Evolutionary conservation across 2,797 vertebrate genomes (phyloP).

Genomic region (Geotrypetes seraphini): DNA sequence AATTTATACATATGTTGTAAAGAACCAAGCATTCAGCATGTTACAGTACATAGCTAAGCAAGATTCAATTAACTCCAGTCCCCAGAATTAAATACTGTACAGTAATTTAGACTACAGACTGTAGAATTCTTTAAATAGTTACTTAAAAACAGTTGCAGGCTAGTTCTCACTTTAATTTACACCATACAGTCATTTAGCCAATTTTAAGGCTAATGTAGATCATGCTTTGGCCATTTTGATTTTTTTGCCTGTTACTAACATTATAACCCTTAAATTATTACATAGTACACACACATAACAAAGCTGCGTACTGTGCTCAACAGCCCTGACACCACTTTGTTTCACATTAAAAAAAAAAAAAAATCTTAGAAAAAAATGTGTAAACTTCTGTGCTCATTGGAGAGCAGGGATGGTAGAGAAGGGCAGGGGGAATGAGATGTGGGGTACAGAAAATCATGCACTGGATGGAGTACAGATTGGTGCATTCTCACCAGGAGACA

Average conservation of each 20-base stretch:
- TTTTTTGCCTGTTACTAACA: slow-evolving; percentile 22
- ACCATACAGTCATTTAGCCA: slow-evolving; percentile 73
- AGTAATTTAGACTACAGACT: slow-evolving; percentile 72
- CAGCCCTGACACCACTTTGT: no score
- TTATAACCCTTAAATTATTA: slow-evolving; percentile 68
- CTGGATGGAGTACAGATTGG: no score
- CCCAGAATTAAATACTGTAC: slow-evolving; percentile 67
- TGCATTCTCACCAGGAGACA: no score
- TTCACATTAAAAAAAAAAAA: slow-evolving; percentile 68
- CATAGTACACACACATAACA: slow-evolving; percentile 72
- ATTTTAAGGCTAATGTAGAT: slow-evolving; percentile 75
- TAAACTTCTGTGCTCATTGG: slow-evolving; percentile 49
- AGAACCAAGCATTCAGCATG: slow-evolving; percentile 72
- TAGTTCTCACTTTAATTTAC: slow-evolving; percentile 75
- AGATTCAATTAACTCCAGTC: slow-evolving; percentile 35
- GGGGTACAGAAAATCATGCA: no score
- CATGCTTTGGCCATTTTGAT: slow-evolving; percentile 85
- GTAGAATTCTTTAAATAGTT: slow-evolving; percentile 48
- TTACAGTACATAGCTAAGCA: slow-evolving; percentile 40
- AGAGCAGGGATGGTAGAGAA: slow-evolving; percentile 2
- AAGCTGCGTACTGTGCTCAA: slow-evolving; percentile 57
- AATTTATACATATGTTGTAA: slow-evolving; percentile 72
- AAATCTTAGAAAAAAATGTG: slow-evolving; percentile 61
- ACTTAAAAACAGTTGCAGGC: slow-evolving; percentile 70
- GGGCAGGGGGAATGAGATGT: no score